A percentile compares a stretch with the other conserved stretches of the same genome.
These are phyloP conservation scores for Meghimatium bilineatum DNA, from an alignment of 2,888 invertebrate species.

Conservation along the genomic window DNA sequence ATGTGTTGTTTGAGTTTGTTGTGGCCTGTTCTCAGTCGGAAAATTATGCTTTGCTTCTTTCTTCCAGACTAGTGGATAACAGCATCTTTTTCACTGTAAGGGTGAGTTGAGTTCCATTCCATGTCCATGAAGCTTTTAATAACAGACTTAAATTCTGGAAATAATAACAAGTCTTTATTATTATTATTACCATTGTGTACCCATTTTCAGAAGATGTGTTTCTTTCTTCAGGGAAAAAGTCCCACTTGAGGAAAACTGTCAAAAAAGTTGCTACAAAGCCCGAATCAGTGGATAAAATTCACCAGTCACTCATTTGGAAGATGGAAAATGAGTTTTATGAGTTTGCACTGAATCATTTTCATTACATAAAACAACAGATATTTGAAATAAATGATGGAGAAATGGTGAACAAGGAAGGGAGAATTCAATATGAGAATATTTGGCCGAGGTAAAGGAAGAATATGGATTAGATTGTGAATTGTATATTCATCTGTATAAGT, in stretches of 20 bases:
- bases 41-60: too few relatives aligned
- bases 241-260: conserved; percentile 49
- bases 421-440: conserved; percentile 26
- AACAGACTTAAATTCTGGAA: too few relatives aligned
- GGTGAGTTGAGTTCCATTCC: too few relatives aligned
- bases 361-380: conserved; percentile 46
- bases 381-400: conserved; percentile 44
- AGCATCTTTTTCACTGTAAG: too few relatives aligned
- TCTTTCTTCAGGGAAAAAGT: conserved; percentile 37
- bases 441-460: not conserved
- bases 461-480: not conserved
- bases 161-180: too few relatives aligned
- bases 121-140: too few relatives aligned
- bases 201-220: too few relatives aligned
- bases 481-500: too few relatives aligned
- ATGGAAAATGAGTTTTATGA: conserved; percentile 53
- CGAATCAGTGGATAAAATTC: conserved; percentile 45
- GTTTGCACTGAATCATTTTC: conserved; percentile 51
- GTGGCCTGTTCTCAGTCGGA: too few relatives aligned
- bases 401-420: conserved; percentile 21
- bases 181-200: too few relatives aligned
- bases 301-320: conserved; percentile 47
- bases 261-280: conserved; percentile 48
- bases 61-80: too few relatives aligned
- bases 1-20: too few relatives aligned